Percentiles rank a stretch among this genome's conserved stretches.
phyloP scores from a whole-genome alignment of 2,888 invertebrate species.

The Ferdinandea cuprea region DNA sequence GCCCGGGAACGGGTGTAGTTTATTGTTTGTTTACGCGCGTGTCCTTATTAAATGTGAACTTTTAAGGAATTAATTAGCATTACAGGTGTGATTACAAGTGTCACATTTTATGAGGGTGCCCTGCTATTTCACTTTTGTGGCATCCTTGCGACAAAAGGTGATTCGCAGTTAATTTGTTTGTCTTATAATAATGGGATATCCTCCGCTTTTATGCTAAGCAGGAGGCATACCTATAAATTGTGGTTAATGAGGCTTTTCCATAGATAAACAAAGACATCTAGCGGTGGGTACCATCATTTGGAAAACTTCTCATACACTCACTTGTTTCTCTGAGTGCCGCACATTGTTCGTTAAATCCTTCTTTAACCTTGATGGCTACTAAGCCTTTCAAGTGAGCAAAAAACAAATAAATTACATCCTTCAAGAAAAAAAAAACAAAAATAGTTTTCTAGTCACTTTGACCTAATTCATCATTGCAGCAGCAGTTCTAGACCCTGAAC shows the following conservation, averaged over 20 bases:
- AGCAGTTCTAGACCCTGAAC: background rate
- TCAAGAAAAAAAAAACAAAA: too few relatives aligned
- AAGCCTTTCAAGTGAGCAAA: too few relatives aligned
- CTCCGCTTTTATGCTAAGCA: background rate
- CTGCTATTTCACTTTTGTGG: background rate
- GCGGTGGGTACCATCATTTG: too few relatives aligned
- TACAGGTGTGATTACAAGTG: slow-evolving; percentile 51
- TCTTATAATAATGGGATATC: background rate
- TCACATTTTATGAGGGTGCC: slow-evolving; percentile 30
- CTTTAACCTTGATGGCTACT: too few relatives aligned
- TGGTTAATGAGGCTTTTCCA: too few relatives aligned
- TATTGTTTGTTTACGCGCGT: slow-evolving; percentile 50
- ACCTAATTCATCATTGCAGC: background rate
- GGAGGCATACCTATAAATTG: too few relatives aligned
- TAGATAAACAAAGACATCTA: too few relatives aligned
- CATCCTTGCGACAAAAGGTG: background rate
- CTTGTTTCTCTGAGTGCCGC: too few relatives aligned
- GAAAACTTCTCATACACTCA: too few relatives aligned
- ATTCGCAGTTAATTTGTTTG: slow-evolving; percentile 2
- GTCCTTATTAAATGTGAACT: slow-evolving; percentile 43
- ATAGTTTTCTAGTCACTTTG: background rate
- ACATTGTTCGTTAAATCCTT: too few relatives aligned
- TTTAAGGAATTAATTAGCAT: slow-evolving; percentile 63
- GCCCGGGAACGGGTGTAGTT: slow-evolving; percentile 22
- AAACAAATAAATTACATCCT: too few relatives aligned